Percentiles rank a stretch among this genome's conserved stretches.
Conservation (phyloP, 2,113 vertebrate genomes). For the Sapayoa aenigma region DNA sequence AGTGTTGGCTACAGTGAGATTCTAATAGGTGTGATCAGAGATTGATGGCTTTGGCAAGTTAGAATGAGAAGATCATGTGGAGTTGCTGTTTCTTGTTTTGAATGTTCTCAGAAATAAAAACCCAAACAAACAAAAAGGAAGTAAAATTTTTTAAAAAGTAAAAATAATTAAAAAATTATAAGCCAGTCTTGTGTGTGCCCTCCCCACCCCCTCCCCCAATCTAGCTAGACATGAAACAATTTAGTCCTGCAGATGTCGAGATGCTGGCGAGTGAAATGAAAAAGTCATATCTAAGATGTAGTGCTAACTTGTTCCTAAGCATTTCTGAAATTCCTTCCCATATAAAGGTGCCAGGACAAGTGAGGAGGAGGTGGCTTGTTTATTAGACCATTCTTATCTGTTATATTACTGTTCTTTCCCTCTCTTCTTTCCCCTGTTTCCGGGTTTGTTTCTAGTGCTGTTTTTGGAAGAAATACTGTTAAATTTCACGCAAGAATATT, state of each 20-base stretch:
- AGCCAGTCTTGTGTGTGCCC: rapidly evolving
- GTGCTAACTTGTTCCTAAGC: not conserved
- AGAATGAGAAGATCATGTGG: slow-evolving; percentile 33
- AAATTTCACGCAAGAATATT: not conserved
- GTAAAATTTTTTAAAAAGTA: not conserved
- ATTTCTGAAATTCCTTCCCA: slow-evolving; percentile 28
- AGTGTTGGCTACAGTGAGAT: slow-evolving; percentile 45
- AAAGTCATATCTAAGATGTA: not conserved
- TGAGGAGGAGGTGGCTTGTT: not conserved
- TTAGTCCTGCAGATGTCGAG: not conserved
- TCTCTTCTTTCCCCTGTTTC: not conserved
- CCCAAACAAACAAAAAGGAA: not conserved
- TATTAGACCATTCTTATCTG: not conserved
- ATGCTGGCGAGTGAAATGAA: not conserved
- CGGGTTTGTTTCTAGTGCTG: not conserved
- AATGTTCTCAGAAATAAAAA: not conserved
- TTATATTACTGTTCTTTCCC: not conserved
- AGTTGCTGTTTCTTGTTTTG: slow-evolving; percentile 30
- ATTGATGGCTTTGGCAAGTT: slow-evolving; percentile 58
- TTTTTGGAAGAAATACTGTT: not conserved
- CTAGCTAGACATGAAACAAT: not conserved
- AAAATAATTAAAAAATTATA: not conserved
- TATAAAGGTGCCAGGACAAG: not conserved
- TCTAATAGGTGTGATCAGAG: slow-evolving; percentile 66
- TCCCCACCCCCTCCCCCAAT: rapidly evolving